Evolutionary conservation across 1,140 invertebrate species (phyloP).

Genomic region (Rhizoglyphus robini): DNA sequence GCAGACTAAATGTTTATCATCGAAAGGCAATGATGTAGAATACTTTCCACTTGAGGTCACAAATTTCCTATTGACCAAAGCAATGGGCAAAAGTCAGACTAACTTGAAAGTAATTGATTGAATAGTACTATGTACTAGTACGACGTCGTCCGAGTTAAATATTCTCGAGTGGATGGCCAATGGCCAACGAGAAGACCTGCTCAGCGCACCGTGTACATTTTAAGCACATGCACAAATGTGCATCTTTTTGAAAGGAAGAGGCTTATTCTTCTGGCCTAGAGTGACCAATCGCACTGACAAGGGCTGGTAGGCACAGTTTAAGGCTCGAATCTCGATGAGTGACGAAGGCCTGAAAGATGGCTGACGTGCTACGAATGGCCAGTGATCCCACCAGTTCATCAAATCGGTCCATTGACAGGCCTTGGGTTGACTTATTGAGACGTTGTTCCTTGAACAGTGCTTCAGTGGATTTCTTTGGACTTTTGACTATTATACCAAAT

Average conservation of each 20-base stretch:
- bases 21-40: too few species aligned
- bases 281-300: background rate
- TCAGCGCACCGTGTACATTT: background rate
- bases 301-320: background rate
- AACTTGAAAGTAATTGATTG: too few species aligned
- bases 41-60: too few species aligned
- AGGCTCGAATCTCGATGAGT: background rate
- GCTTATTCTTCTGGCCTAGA: background rate
- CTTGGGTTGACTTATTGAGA: background rate
- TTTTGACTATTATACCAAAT: background rate
- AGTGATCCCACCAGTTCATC: background rate
- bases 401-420: background rate
- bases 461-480: background rate
- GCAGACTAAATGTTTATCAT: too few species aligned
- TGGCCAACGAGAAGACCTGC: background rate
- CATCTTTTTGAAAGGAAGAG: background rate
- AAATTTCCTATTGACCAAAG: too few species aligned
- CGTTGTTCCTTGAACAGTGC: background rate
- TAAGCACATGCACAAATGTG: too few species aligned
- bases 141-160: too few species aligned
- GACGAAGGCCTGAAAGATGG: background rate
- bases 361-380: background rate
- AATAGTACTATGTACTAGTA: too few species aligned
- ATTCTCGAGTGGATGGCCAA: background rate
- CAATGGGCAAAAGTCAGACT: too few species aligned